Evolutionary conservation across 2,797 vertebrate species (phyloP), one percentile per base, ranked within the genome.

Genomic region (Catostomus latipinnis): DNA sequence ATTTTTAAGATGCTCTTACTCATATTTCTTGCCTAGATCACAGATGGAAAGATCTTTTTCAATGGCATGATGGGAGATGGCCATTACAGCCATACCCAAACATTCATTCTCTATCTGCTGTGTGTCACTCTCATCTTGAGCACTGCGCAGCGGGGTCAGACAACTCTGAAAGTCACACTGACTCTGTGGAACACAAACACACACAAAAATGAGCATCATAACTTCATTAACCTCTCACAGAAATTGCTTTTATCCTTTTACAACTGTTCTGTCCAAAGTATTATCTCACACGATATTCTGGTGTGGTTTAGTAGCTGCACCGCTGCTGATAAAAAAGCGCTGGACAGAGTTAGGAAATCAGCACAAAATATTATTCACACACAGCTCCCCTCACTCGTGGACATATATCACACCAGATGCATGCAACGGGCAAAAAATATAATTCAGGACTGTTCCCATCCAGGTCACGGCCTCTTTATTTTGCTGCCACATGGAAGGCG

Each of bases 11-110:
- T n/a, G 34, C 10, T 57, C 70, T 56, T 83, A 85, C 84, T 86
- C 83, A 68, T 14, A 83, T 48, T 22, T 77, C 46, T 45, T 77
- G 1, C 63, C 50, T 16, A 83, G 43, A 16, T 74, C 84, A 52
- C 14, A 6, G 4, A 71, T 50, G 0, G 93, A 90, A 81, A 94
- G 10, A 0, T 93, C 91, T 43, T 84, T 94, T 45, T 88, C 92
- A 89, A 95, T 93, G 82, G 94, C 93, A 0, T 95, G 90, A 72
- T 96, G 95, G 6, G 94, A 94, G 87, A 96, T 96, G 1, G 95
- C 95, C 84, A 96, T 89, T 34, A 96, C 95, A 0, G 95, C 96
- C 95, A 96, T 96, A 0, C 96, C 96, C 87, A 96, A 90, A 5
- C 96, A 96, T 66, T 96, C 96, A 0, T 96, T 96, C 83, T 96